Conservation (phyloP, 2,888 invertebrate species). For the Nemotelus pantherinus region DNA sequence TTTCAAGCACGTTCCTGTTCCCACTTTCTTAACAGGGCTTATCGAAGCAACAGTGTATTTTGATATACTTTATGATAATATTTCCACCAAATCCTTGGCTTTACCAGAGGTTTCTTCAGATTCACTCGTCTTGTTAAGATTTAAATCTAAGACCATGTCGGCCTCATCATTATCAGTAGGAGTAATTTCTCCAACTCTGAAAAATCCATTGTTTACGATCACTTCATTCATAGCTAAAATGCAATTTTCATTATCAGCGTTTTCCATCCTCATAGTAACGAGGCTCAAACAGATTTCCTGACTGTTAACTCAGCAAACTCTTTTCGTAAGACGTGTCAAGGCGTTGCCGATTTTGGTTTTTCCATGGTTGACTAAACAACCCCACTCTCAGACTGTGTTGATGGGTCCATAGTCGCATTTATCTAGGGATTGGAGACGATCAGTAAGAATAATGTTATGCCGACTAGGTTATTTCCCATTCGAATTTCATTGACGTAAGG, state of each 20-base stretch:
- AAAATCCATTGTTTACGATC: not conserved
- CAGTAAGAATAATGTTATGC: slow-evolving; percentile 38
- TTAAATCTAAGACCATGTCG: not conserved
- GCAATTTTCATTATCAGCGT: not conserved
- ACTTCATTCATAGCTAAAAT: not conserved
- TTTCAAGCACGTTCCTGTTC: slow-evolving; percentile 15
- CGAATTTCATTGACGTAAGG: not conserved
- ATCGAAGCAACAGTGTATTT: not conserved
- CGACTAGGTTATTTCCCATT: not conserved
- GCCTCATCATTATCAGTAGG: not conserved
- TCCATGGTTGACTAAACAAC: slow-evolving; percentile 28
- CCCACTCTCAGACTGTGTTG: slow-evolving; percentile 34
- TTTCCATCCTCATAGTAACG: not conserved
- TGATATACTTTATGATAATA: slow-evolving; percentile 6
- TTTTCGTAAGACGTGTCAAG: not conserved
- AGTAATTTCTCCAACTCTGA: not conserved
- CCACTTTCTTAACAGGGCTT: slow-evolving; percentile 5
- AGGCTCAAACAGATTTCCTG: not conserved
- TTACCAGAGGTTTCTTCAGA: not conserved
- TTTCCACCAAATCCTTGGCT: slow-evolving; percentile 1
- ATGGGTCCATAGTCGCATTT: slow-evolving; percentile 40
- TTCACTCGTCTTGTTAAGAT: not conserved
- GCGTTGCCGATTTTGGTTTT: slow-evolving; percentile 37
- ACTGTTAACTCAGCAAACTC: slow-evolving; percentile 11
- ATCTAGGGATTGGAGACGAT: slow-evolving; percentile 33